Conservation (phyloP, 1,140 invertebrate species). For the Mizuhopecten yessoensis region DNA sequence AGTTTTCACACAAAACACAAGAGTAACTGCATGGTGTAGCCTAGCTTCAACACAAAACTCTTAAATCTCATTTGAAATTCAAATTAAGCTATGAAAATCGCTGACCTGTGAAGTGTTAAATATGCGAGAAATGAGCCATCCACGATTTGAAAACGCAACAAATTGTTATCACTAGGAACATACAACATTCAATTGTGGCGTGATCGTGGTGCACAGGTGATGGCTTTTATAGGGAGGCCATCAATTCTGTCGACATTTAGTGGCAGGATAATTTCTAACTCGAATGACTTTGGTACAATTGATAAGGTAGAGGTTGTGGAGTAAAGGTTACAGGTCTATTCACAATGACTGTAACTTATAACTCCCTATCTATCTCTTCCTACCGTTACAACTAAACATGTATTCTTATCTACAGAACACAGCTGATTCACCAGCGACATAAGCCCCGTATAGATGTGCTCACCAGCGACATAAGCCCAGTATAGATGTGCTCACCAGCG, state of each 20-base stretch:
- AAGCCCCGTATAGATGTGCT: background rate
- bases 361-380: background rate
- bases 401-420: background rate
- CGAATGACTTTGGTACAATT: slow-evolving; percentile 27
- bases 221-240: slow-evolving; percentile 8
- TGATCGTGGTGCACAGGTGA: background rate
- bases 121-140: slow-evolving; percentile 37
- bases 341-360: background rate
- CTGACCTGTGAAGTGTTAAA: slow-evolving; percentile 8
- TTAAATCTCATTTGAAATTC: slow-evolving; percentile 40
- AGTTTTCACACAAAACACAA: background rate
- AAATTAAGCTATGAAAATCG: slow-evolving; percentile 27
- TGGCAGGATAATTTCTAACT: slow-evolving; percentile 1
- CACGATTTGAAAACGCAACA: background rate
- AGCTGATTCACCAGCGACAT: background rate
- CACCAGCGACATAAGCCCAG: background rate
- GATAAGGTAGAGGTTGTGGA: background rate
- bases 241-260: slow-evolving; percentile 3
- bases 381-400: background rate
- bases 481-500: background rate
- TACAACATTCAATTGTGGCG: slow-evolving; percentile 10
- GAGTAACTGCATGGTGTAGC: slow-evolving; percentile 6
- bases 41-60: background rate
- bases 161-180: slow-evolving; percentile 1
- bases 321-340: background rate